Base-by-base conservation (phyloP, 2,113 vertebrate genomes). In the Sclerurus mexicanus region DNA sequence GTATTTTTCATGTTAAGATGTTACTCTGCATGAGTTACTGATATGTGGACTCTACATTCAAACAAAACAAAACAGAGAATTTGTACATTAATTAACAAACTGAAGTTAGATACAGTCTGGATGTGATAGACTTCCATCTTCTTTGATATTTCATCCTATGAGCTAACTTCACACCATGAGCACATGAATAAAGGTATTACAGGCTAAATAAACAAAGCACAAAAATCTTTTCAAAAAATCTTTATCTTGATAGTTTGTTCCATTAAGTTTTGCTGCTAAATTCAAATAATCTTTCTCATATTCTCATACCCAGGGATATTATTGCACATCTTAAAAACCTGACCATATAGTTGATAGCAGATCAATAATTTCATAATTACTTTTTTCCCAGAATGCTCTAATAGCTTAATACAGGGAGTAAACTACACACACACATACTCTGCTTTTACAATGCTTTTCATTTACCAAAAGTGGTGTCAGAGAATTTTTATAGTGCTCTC, bases 401-500 rank as follows among this genome's bases (percentile, higher is more conserved):
- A 77, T 83, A 90, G 23, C 19, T 89, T 82, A 68, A 60, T 73
- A 69, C 23, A 39, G 67, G 52, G 27, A 87, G 4, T 31, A 94
- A 94, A 80, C 24, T 75, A 23, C 21, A 82, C 6, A 62, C 10
- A 77, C 37, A 10, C 2, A 2, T 50, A 40, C 40, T 5, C 5
- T 52, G 13, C 19, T 78, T 56, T 87, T 46, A 52, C 19, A 39
- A 28, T 50, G 30, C 3, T 78, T 88, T 91, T 93, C 95, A 68
- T 93, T 95, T 94, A 72, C 47, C 19, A 77, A 79, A 14, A 87
- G 55, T 40, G 44, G 79, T 72, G 87, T 60, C 80, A 50, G 47
- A 94, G 25, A 39, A 55, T 80, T 96, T 92, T 97, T 77, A 94
- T 71, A 85, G 47, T 82, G 82, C 88, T 87, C 83, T 90, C 62